Evolutionary conservation across 2,888 invertebrate species (phyloP), one percentile per base, ranked within the genome.

Genomic region (Ormia ochracea): DNA sequence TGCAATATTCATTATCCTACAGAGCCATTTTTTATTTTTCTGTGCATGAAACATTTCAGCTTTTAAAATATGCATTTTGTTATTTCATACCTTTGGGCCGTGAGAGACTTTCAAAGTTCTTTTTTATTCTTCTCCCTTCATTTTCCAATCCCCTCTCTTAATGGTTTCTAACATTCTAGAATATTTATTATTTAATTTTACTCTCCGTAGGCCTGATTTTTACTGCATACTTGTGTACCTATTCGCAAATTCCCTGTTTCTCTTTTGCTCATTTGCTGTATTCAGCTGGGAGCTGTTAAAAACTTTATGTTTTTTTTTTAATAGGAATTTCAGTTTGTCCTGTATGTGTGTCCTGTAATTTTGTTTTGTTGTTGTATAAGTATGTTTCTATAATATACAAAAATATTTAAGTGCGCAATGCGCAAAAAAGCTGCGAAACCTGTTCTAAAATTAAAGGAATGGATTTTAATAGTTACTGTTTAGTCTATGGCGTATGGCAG

Each of bases 401-500:
- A 56, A 28, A 38, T 54, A 33, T 36, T 9, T 23, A 33, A 63
- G 61, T 80, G 80, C 61, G 80, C 80, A 80, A 10, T 72, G 63
- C 61, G 66, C 61, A 59, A n/a, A 41, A 41, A 21, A 65, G 31
- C 4, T n/a, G 10, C 31, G 41, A 61, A 12, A 26, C n/a, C 14
- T 19, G 26, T 26, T 36, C 31, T 19, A 50, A 50, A 65, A 65
- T 50, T 38, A 31, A 45, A 45, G n/a, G n/a, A n/a, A n/a, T n/a
- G n/a, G n/a, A n/a, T n/a, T n/a, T n/a, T n/a, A n/a, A n/a, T n/a
- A n/a, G n/a, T n/a, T n/a, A n/a, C n/a, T n/a, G n/a, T n/a, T n/a
- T n/a, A n/a, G n/a, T n/a, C n/a, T n/a, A n/a, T n/a, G n/a, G n/a
- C n/a, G n/a, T n/a, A n/a, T n/a, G n/a, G n/a, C n/a, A n/a, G n/a